phyloP scores from a whole-genome alignment of 2,888 invertebrate genomes.

The Aproaerema taeniolella region DNA sequence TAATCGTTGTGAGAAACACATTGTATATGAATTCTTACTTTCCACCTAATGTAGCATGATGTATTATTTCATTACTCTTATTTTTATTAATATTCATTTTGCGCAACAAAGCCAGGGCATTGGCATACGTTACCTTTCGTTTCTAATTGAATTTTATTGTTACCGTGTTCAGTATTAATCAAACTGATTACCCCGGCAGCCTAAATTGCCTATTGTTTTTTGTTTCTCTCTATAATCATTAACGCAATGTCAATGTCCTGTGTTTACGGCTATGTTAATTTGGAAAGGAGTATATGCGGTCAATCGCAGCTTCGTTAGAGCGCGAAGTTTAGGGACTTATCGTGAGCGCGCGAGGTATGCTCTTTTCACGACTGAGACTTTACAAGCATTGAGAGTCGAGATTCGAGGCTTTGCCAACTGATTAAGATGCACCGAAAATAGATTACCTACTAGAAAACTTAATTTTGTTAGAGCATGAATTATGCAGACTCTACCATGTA shows the following conservation, averaged over 20 bases:
- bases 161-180: conserved; percentile 72
- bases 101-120: conserved; percentile 90
- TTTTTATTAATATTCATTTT: conserved; percentile 70
- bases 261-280: conserved; percentile 70
- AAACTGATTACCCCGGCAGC: conserved; percentile 71
- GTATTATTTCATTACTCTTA: conserved; percentile 71
- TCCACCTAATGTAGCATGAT: conserved; percentile 75
- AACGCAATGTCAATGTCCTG: conserved; percentile 83
- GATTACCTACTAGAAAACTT: too few species aligned
- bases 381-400: too few species aligned
- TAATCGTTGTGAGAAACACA: conserved; percentile 66
- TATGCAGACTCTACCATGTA: too few species aligned
- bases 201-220: conserved; percentile 75
- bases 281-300: conserved; percentile 42
- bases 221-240: conserved; percentile 62
- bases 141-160: conserved; percentile 75
- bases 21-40: conserved; percentile 64
- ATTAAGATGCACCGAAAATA: too few species aligned
- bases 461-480: too few species aligned
- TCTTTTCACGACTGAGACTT: too few species aligned
- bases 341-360: too few species aligned
- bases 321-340: too few species aligned
- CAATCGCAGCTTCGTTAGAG: conserved; percentile 31
- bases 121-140: conserved; percentile 83
- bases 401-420: too few species aligned